A percentile compares a stretch with the other conserved stretches of the same genome.
These are phyloP conservation scores for Dimorphilus gyrociliatus DNA, from an alignment of 2,888 invertebrate genomes.

Conservation along the genomic window DNA sequence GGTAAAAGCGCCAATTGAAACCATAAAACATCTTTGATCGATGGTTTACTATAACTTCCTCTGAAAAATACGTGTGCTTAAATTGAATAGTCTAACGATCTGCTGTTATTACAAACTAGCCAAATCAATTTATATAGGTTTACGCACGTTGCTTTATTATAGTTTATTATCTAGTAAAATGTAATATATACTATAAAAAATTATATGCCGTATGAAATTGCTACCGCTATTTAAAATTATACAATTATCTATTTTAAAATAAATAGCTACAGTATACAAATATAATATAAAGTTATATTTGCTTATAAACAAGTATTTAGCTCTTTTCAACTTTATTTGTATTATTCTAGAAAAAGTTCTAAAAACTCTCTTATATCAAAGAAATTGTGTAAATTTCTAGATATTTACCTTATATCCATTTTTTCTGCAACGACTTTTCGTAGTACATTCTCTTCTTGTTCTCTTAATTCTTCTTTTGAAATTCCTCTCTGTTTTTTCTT, in stretches of 20 bases:
- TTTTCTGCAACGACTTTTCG: conserved; percentile 69
- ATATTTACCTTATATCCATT: conserved; percentile 57
- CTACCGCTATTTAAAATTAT: no score
- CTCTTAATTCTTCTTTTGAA: conserved; percentile 43
- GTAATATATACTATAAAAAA: no score
- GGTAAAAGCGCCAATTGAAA: conserved; percentile 64
- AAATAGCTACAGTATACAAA: no score
- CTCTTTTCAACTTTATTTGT: conserved; percentile 2
- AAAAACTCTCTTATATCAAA: conserved; percentile 4
- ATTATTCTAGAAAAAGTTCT: neutral
- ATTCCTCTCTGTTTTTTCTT: conserved; percentile 19
- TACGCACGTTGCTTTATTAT: no score
- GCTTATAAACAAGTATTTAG: no score
- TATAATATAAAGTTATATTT: no score
- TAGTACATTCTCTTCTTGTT: conserved; percentile 62
- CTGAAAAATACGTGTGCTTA: conserved; percentile 39
- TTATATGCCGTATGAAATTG: no score
- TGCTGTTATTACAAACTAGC: no score
- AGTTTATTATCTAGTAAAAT: no score
- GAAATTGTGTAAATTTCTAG: neutral
- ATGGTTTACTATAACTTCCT: conserved; percentile 73
- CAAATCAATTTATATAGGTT: neutral
- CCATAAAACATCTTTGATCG: conserved; percentile 57
- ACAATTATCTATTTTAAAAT: no score
- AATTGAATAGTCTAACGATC: no score